phyloP scores from a whole-genome alignment of 2,888 invertebrate genomes.

The Drosophila basisetae region DNA sequence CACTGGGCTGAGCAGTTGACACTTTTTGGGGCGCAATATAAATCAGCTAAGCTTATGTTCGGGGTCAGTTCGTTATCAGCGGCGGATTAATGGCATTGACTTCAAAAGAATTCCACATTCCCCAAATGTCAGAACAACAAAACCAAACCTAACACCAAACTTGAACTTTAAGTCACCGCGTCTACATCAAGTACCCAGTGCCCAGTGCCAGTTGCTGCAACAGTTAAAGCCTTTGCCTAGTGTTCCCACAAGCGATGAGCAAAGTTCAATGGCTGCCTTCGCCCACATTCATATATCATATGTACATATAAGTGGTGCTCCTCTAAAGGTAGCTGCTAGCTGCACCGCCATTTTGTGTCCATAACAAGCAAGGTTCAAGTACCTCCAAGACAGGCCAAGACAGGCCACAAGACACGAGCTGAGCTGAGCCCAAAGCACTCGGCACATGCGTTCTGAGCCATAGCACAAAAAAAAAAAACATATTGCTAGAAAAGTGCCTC shows the following conservation, averaged over 20 bases:
- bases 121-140: constrained; percentile 1
- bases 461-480: constrained; percentile 23
- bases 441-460: constrained; percentile 65
- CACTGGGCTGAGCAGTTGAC: constrained; percentile 72
- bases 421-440: constrained; percentile 43
- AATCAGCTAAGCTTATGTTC: constrained; percentile 66
- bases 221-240: constrained; percentile 28
- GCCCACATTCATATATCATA: constrained; percentile 69
- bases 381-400: constrained; percentile 52
- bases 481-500: constrained; percentile 56
- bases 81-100: constrained; percentile 37
- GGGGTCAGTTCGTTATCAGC: constrained; percentile 42
- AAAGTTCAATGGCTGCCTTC: constrained; percentile 59
- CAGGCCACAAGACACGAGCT: constrained; percentile 30
- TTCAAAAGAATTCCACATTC: constrained; percentile 6
- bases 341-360: constrained; percentile 68
- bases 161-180: constrained; percentile 10
- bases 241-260: constrained; percentile 31
- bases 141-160: constrained; percentile 13
- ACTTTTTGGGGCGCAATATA: constrained; percentile 71
- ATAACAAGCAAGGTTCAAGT: constrained; percentile 69
- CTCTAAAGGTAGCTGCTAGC: constrained; percentile 46
- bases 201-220: background rate
- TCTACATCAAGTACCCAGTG: background rate
- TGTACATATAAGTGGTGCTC: constrained; percentile 38